phyloP scores from a whole-genome alignment of 1,140 invertebrate species.

The Camponotus pennsylvanicus region DNA sequence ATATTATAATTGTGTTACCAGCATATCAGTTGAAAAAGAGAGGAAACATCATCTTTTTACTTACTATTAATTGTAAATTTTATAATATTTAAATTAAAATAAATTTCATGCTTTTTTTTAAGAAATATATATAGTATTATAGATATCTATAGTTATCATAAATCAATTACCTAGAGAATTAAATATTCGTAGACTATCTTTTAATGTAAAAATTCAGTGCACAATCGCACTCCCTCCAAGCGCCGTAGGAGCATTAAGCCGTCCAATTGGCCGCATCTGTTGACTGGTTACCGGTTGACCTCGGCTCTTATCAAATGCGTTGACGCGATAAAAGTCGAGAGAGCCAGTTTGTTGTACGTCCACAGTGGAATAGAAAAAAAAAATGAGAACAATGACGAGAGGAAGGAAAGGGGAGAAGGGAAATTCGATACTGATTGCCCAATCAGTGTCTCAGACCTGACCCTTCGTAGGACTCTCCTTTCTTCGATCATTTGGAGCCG shows the following conservation, averaged over 20 bases:
- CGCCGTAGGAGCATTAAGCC: conserved; percentile 62
- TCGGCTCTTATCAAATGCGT: conserved; percentile 80
- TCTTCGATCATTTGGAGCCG: conserved; percentile 37
- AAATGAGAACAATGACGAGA: background rate
- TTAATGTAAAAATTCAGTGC: conserved; percentile 18
- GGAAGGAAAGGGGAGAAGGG: background rate
- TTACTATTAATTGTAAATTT: background rate
- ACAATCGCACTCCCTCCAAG: conserved; percentile 9
- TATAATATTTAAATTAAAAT: background rate
- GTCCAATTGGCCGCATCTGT: conserved; percentile 77
- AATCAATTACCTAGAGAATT: background rate
- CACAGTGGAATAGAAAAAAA: conserved; percentile 40
- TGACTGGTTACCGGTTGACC: conserved; percentile 78
- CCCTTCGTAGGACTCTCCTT: conserved; percentile 47
- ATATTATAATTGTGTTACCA: background rate
- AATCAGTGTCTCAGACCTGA: conserved; percentile 56
- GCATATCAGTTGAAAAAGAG: no score
- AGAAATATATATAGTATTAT: background rate
- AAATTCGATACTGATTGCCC: conserved; percentile 66
- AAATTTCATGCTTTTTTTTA: background rate
- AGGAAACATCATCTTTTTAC: background rate
- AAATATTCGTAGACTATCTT: background rate
- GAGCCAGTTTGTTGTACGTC: conserved; percentile 75
- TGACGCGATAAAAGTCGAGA: conserved; percentile 78
- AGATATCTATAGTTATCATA: background rate